Evolutionary conservation across 2,888 invertebrate species (phyloP).

Genomic region (Drosophila monieri): DNA sequence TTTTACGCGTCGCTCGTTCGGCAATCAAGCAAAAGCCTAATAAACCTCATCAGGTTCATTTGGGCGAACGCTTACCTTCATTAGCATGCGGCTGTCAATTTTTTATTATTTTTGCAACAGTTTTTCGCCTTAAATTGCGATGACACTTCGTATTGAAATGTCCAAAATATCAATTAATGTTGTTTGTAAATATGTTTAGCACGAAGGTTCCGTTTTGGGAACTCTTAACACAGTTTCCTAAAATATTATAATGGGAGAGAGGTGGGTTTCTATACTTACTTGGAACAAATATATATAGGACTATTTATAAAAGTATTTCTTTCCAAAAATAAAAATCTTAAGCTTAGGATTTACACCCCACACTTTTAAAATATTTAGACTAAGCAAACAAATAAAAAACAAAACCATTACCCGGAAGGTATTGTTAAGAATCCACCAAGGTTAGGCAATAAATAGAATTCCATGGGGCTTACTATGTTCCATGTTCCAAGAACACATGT

Average conservation of each 20-base stretch:
- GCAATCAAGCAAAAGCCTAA: constrained; percentile 48
- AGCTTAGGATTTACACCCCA: no score
- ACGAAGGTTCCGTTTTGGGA: constrained; percentile 31
- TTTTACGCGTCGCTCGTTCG: constrained; percentile 18
- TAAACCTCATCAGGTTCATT: constrained; percentile 52
- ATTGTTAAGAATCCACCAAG: background rate
- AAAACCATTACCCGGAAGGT: background rate
- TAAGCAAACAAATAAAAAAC: background rate
- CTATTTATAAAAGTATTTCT: no score
- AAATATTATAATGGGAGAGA: constrained; percentile 1
- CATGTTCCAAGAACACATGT: background rate
- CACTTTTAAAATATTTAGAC: background rate
- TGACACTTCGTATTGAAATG: constrained; percentile 28
- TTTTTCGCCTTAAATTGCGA: constrained; percentile 49
- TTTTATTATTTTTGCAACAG: constrained; percentile 41
- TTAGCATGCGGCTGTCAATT: constrained; percentile 59
- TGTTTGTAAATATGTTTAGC: constrained; percentile 46
- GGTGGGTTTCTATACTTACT: no score
- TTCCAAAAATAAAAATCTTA: no score
- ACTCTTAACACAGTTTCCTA: constrained; percentile 31
- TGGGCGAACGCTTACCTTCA: constrained; percentile 46
- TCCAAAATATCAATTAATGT: constrained; percentile 20
- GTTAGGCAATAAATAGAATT: background rate
- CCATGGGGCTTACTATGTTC: background rate
- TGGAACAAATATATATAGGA: no score